Percentiles rank a stretch among this genome's conserved stretches.
phyloP scores from a whole-genome alignment of 2,888 invertebrate genomes.

The Drosophila meridiana region DNA sequence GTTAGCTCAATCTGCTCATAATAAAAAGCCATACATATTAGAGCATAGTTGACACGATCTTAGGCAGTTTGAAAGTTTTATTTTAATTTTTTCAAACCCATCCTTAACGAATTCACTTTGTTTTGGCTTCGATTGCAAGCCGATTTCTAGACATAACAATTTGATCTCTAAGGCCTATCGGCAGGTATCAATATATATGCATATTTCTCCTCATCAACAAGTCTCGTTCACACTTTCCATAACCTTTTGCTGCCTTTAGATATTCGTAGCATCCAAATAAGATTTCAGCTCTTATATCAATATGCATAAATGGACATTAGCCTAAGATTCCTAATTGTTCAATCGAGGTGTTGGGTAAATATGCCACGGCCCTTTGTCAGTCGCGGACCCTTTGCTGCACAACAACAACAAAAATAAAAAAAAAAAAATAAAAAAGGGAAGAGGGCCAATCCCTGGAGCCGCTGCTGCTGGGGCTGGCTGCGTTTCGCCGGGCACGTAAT shows the following conservation, averaged over 20 bases:
- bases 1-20: too few relatives aligned
- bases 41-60: too few relatives aligned
- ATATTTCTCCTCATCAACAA: neutral
- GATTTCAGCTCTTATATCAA: conserved; percentile 6
- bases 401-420: conserved; percentile 4
- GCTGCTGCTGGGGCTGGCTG: conserved; percentile 21
- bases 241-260: too few relatives aligned
- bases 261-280: neutral
- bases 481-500: conserved; percentile 56
- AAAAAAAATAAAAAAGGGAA: conserved; percentile 16
- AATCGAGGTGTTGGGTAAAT: conserved; percentile 58
- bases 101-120: too few relatives aligned
- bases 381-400: conserved; percentile 5
- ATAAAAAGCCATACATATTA: too few relatives aligned
- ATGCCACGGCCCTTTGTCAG: conserved; percentile 40
- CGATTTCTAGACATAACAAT: too few relatives aligned
- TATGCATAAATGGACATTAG: conserved; percentile 10
- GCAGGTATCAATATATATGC: neutral
- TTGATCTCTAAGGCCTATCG: too few relatives aligned
- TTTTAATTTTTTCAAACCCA: too few relatives aligned
- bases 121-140: too few relatives aligned
- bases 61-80: too few relatives aligned
- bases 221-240: neutral
- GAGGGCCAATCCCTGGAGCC: conserved; percentile 10
- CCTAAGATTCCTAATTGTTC: conserved; percentile 52